These are phyloP conservation scores for Cryptotermes secundus DNA, from an alignment of 1,140 invertebrate species.

Conservation along the genomic window DNA sequence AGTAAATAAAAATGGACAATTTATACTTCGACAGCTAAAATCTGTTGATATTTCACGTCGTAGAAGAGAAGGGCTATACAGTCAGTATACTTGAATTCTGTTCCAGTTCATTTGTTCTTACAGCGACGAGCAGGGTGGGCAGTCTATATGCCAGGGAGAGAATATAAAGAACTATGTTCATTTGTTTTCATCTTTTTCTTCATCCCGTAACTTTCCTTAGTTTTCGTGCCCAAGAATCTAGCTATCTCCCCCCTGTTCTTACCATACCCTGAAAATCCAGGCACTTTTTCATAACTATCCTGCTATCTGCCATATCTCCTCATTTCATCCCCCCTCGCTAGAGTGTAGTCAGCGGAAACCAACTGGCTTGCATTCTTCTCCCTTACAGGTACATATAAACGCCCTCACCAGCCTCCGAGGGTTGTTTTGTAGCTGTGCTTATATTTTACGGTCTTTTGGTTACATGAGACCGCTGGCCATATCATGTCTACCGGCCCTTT, in stretches of 20 bases:
- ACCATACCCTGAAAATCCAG: neutral
- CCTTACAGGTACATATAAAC: neutral
- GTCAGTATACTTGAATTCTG: neutral
- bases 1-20: neutral
- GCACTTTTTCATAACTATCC: neutral
- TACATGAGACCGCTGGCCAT: neutral
- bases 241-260: neutral
- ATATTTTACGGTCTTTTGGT: neutral
- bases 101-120: neutral
- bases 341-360: neutral
- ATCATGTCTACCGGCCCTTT: neutral
- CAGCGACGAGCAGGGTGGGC: neutral
- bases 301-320: neutral
- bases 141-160: neutral
- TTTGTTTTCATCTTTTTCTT: neutral
- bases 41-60: neutral
- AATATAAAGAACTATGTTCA: neutral
- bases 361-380: neutral
- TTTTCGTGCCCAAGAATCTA: neutral
- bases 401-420: neutral
- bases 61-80: neutral
- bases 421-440: slow-evolving; percentile 1
- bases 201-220: neutral
- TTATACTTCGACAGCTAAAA: neutral
- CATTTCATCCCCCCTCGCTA: neutral